These are phyloP conservation scores for Phalacrocorax carbo DNA, from an alignment of 2,113 vertebrate species.

Conservation along the genomic window DNA sequence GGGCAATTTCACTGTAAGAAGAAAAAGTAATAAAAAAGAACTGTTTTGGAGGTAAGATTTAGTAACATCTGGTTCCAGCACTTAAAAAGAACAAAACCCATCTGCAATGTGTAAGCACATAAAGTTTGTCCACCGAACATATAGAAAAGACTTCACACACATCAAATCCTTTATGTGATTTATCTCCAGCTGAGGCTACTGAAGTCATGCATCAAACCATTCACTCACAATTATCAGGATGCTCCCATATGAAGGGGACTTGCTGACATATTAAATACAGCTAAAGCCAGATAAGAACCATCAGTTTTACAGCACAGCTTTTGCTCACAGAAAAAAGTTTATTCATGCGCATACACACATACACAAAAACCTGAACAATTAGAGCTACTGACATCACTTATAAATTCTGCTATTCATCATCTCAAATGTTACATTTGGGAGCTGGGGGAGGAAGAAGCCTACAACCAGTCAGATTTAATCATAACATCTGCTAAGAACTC, in stretches of 20 bases:
- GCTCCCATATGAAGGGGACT: not conserved
- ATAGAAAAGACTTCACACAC: not conserved
- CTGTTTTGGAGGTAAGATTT: not conserved
- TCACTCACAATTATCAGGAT: slow-evolving; percentile 8
- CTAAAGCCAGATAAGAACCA: slow-evolving; percentile 37
- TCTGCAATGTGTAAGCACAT: not conserved
- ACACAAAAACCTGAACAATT: slow-evolving; percentile 18
- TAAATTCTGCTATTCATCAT: slow-evolving; percentile 29
- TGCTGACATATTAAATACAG: slow-evolving; percentile 10
- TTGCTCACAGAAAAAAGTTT: not conserved
- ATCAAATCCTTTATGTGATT: not conserved
- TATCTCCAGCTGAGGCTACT: not conserved
- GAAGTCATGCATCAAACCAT: not conserved
- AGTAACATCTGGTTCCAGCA: not conserved
- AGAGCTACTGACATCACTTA: not conserved
- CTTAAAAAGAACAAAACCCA: not conserved
- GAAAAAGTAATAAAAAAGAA: not conserved
- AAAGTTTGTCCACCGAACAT: not conserved
- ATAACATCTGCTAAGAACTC: slow-evolving; percentile 58
- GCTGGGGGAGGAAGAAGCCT: slow-evolving; percentile 33
- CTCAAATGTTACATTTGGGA: slow-evolving; percentile 53
- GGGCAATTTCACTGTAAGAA: not conserved
- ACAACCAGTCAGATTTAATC: slow-evolving; percentile 61
- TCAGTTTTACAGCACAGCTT: slow-evolving; percentile 11
- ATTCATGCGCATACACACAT: not conserved